Conservation (phyloP, 2,113 vertebrate species). For the Martes martes region DNA sequence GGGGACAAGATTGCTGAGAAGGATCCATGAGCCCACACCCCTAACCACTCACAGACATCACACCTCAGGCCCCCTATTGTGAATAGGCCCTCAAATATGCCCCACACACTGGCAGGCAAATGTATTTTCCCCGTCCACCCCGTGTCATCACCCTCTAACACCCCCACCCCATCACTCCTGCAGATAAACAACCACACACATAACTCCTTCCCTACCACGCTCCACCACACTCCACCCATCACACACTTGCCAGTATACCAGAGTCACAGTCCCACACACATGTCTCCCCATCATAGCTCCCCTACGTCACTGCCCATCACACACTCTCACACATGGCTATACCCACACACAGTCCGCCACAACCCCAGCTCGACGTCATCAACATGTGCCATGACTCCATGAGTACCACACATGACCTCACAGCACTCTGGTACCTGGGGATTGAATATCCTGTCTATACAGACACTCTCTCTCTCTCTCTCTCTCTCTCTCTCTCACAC, state of each 20-base stretch:
- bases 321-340: neutral
- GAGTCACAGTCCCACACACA: neutral
- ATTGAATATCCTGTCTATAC: neutral
- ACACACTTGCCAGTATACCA: neutral
- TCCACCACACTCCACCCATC: neutral
- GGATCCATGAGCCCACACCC: rapidly evolving
- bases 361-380: neutral
- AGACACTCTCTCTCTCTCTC: no score
- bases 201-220: neutral
- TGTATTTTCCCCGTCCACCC: no score
- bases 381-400: rapidly evolving
- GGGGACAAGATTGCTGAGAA: neutral
- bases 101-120: neutral
- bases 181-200: neutral
- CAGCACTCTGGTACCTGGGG: neutral
- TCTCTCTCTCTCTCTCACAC: no score
- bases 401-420: neutral
- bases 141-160: neutral
- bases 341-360: neutral
- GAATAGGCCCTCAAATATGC: neutral
- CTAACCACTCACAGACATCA: neutral
- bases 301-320: neutral
- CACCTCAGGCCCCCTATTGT: no score
- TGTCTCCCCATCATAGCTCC: neutral
- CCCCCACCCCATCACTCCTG: neutral